phyloP scores from a whole-genome alignment of 2,797 vertebrate genomes.

The Pteronotus mesoamericanus region DNA sequence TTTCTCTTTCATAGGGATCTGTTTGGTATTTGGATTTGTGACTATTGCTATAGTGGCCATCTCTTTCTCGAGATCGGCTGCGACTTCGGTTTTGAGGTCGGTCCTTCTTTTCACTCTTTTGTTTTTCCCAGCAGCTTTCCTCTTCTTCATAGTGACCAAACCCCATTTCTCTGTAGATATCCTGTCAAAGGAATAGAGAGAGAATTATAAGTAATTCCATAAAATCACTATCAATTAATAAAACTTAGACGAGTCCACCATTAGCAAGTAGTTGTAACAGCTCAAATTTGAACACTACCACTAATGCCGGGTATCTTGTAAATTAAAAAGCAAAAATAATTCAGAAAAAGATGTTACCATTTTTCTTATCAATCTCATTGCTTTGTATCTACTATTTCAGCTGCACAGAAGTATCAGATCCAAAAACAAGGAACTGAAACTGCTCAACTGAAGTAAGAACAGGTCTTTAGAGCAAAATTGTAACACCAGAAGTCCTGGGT shows the following conservation, averaged over 20 bases:
- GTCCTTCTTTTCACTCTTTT: constrained; percentile 82
- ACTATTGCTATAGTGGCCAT: constrained; percentile 79
- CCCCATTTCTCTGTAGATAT: constrained; percentile 74
- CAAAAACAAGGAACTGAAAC: background rate
- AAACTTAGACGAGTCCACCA: background rate
- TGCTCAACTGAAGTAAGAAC: background rate
- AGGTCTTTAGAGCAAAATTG: background rate
- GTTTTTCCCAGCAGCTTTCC: constrained; percentile 83
- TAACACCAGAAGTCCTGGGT: background rate
- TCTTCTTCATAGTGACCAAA: constrained; percentile 82
- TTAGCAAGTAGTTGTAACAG: background rate
- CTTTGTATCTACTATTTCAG: constrained; percentile 21
- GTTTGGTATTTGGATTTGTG: constrained; percentile 77
- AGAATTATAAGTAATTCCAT: constrained; percentile 13
- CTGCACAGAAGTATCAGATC: background rate
- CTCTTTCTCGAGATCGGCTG: constrained; percentile 83
- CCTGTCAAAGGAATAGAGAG: constrained; percentile 70
- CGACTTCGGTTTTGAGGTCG: constrained; percentile 82
- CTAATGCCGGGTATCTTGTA: background rate
- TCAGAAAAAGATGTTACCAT: background rate
- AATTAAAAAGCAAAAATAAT: constrained; percentile 30
- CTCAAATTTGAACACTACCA: background rate
- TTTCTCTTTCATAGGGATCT: constrained; percentile 78
- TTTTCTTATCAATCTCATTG: background rate
- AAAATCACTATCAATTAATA: background rate